Conservation (phyloP, 2,888 invertebrate species). For the Noctua fimbriata region DNA sequence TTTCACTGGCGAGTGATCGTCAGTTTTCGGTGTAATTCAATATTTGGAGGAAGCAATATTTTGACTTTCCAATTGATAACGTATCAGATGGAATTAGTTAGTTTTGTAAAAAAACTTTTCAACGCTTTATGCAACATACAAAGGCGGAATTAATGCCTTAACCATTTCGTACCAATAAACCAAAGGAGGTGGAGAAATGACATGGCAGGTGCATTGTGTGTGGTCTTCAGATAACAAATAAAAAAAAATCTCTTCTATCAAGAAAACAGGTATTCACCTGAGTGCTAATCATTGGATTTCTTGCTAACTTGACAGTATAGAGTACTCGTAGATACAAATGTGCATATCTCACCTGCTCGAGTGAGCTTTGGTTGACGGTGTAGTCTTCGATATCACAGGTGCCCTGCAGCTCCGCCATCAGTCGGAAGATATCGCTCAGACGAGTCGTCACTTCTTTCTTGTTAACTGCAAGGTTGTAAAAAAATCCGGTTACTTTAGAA, state of each 20-base stretch:
- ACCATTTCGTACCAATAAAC: neutral
- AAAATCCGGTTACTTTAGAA: neutral
- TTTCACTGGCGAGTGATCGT: neutral
- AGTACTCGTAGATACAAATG: neutral
- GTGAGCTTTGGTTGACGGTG: conserved; percentile 90
- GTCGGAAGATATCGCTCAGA: conserved; percentile 87
- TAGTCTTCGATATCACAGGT: conserved; percentile 89
- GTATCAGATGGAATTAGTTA: neutral
- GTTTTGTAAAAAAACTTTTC: too few species aligned
- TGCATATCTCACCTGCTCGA: conserved; percentile 87
- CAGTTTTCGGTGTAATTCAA: neutral
- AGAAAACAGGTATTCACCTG: too few species aligned
- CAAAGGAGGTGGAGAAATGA: neutral
- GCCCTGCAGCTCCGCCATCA: conserved; percentile 86
- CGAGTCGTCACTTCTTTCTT: conserved; percentile 80
- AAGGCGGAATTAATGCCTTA: neutral
- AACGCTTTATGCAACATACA: too few species aligned
- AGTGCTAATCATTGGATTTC: neutral
- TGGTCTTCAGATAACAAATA: too few species aligned
- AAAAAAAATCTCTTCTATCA: neutral
- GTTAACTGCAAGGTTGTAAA: conserved; percentile 74
- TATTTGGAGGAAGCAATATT: neutral
- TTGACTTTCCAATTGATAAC: neutral
- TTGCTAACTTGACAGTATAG: neutral
- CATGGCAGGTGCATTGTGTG: neutral